Conservation (phyloP, 2,797 vertebrate genomes). For the Sarcophilus harrisii region DNA sequence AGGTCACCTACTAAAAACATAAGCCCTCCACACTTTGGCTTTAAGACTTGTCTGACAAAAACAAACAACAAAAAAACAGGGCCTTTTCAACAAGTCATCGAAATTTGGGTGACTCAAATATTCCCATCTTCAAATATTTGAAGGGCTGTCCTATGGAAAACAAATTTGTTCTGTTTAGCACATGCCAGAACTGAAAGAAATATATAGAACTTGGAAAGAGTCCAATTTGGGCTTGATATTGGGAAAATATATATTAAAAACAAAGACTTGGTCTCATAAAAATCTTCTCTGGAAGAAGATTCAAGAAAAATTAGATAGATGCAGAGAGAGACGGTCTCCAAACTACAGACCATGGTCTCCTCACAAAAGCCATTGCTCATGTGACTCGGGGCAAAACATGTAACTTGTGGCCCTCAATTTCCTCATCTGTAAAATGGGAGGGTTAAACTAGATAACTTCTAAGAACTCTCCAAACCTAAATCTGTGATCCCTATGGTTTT, state of each 20-base stretch:
- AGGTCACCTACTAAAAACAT: neutral
- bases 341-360: neutral
- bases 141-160: neutral
- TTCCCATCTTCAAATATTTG: neutral
- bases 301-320: too few species aligned
- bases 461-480: neutral
- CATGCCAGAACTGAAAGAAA: neutral
- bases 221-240: neutral
- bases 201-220: neutral
- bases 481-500: neutral
- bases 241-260: neutral
- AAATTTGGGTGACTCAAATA: neutral
- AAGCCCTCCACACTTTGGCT: neutral
- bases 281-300: neutral
- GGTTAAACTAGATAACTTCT: neutral
- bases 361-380: neutral
- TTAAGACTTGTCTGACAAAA: neutral
- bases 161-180: neutral
- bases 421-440: neutral
- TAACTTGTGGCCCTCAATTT: neutral
- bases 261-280: neutral
- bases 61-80: neutral
- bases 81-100: neutral
- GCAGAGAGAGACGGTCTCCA: neutral
- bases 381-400: neutral